Evolutionary conservation across 2,797 vertebrate genomes (phyloP), one percentile per base, ranked within the genome.

Genomic region (Australoheros facetus): DNA sequence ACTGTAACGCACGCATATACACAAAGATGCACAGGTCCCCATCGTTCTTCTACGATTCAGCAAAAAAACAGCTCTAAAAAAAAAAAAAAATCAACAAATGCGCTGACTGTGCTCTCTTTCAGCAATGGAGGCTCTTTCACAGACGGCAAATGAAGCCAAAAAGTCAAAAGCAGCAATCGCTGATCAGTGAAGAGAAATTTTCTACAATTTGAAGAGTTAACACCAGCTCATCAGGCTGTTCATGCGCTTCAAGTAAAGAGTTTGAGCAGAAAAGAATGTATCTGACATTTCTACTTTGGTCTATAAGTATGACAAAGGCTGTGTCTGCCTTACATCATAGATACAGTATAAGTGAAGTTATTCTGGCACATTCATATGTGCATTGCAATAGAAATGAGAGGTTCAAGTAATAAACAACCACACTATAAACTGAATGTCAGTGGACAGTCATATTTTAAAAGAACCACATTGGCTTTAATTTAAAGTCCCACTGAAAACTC

Each of bases 21-120:
- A 78, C 37, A 16, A 7, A 75, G 28, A 83, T 28, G 69, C 87
- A 84, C 78, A 78, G 81, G 81, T 60, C 82, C 75, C 76, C 23
- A 48, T 75, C 58, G 11, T 77, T 87, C 86, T 86, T 73, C 45
- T 79, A 88, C 85, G 77, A 92, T 92, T 94, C 94, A 93, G 93
- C 91, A 92, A 92, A 93, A 90, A 92, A 87, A 74, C 58, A 76
- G 48, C 60, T 39, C 28, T 60, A 17, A 56, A 87, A 88, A 85
- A 70, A 34, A 19, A 17, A 13, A 39, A 71, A 88, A 89, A 73
- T 78, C 78, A 74, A 80, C 71, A 82, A 91, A 91, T 72, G 85
- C 1, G 92, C 92, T 94, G 92, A 94, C 80, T 91, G 32, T n/a
- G 89, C 82, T 5, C 62, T 89, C 73, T 80, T 21, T 16, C 48